These are phyloP conservation scores for Alethe diademata DNA, from an alignment of 2,113 vertebrate species.

Conservation along the genomic window DNA sequence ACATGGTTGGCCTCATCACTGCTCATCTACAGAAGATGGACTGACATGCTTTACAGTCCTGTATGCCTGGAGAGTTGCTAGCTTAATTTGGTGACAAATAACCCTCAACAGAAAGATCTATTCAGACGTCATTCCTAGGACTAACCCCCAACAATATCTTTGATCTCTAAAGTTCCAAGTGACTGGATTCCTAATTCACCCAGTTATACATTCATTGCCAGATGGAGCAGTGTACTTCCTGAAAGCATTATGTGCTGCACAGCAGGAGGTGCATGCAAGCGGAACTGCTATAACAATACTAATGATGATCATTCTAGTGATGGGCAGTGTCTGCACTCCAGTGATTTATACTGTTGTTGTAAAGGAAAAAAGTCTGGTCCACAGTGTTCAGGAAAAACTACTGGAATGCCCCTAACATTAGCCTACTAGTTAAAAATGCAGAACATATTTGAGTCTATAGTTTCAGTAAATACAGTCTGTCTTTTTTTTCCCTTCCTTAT, in stretches of 20 bases:
- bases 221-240: slow-evolving; percentile 27
- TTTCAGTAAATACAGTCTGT: background rate
- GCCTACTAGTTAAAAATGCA: background rate
- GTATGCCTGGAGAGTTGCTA: background rate
- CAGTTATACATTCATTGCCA: slow-evolving; percentile 15
- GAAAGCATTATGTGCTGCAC: slow-evolving; percentile 44
- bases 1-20: slow-evolving; percentile 8
- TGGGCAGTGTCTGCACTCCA: slow-evolving; percentile 4
- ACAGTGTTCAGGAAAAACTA: background rate
- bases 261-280: slow-evolving; percentile 32
- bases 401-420: background rate
- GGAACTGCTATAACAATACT: slow-evolving; percentile 52
- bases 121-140: slow-evolving; percentile 46
- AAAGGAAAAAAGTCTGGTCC: background rate
- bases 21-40: slow-evolving; percentile 11
- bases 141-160: slow-evolving; percentile 44
- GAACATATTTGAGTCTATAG: background rate
- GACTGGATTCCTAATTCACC: slow-evolving; percentile 44
- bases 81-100: slow-evolving; percentile 51
- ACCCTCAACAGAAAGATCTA: slow-evolving; percentile 29
- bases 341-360: slow-evolving; percentile 32
- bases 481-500: background rate
- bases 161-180: slow-evolving; percentile 50
- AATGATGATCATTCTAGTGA: slow-evolving; percentile 42
- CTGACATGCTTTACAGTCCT: slow-evolving; percentile 8